These are phyloP conservation scores for Tetraneura akinire DNA, from an alignment of 1,140 invertebrate species.

Conservation along the genomic window DNA sequence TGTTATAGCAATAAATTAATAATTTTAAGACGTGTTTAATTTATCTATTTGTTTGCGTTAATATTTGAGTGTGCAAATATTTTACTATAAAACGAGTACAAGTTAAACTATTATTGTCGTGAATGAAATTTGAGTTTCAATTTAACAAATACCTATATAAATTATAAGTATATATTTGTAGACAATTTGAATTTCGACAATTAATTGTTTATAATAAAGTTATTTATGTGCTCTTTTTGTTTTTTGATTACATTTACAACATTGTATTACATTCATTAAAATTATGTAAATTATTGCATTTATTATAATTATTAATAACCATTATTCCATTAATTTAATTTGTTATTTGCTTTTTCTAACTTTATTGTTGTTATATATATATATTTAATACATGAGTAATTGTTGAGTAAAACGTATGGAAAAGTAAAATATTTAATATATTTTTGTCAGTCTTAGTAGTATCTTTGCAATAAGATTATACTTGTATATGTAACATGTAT, in stretches of 20 bases:
- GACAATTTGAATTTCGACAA: not conserved
- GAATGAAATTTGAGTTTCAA: not conserved
- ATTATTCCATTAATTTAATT: constrained; percentile 45
- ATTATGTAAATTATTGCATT: constrained; percentile 22
- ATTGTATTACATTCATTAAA: constrained; percentile 1
- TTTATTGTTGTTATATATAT: constrained; percentile 27
- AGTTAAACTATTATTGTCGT: not conserved
- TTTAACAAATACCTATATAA: too few species aligned
- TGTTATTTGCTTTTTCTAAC: constrained; percentile 43
- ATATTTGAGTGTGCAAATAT: constrained; percentile 16
- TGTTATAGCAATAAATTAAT: constrained; percentile 40
- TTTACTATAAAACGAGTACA: constrained; percentile 16
- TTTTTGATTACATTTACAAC: constrained; percentile 16
- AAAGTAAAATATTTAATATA: constrained; percentile 33
- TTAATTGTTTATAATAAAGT: not conserved
- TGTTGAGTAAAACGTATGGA: constrained; percentile 40
- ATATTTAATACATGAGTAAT: constrained; percentile 21
- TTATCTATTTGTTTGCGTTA: constrained; percentile 13
- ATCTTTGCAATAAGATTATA: constrained; percentile 31
- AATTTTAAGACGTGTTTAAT: constrained; percentile 9
- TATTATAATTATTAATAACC: constrained; percentile 34
- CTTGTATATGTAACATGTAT: not conserved
- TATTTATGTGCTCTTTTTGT: not conserved
- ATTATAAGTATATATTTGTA: not conserved
- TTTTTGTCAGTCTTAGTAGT: constrained; percentile 32